phyloP scores from a whole-genome alignment of 2,113 vertebrate genomes.

The Gymnorhina tibicen region DNA sequence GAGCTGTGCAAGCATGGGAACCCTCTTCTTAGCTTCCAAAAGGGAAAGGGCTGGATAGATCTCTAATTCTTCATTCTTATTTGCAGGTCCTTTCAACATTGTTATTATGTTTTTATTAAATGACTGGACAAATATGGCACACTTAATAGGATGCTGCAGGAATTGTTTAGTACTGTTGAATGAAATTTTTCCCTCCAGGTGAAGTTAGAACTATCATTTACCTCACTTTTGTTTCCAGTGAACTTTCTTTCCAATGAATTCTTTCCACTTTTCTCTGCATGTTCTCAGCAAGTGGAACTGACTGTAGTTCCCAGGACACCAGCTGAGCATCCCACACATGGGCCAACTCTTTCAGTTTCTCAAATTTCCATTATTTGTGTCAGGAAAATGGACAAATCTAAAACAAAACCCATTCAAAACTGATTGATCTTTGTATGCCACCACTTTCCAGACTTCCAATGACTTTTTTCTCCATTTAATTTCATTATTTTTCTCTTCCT shows the following conservation, averaged over 20 bases:
- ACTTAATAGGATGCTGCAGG: neutral
- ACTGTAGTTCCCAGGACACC: rapidly evolving
- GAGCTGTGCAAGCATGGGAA: neutral
- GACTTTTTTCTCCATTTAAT: neutral
- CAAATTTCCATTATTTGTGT: neutral
- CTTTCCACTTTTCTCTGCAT: neutral
- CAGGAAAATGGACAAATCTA: neutral
- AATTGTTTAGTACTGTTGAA: neutral
- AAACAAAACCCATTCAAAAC: neutral
- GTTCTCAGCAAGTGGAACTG: neutral
- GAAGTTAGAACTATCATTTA: neutral
- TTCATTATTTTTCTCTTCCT: neutral
- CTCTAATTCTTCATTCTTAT: neutral
- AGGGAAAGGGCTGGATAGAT: neutral
- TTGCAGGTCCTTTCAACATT: neutral
- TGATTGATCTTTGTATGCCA: neutral
- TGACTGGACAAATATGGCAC: neutral
- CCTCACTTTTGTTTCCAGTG: neutral
- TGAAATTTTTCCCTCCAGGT: neutral
- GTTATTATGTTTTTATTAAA: neutral
- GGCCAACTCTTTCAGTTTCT: neutral
- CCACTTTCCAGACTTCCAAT: neutral
- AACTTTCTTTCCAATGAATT: no score
- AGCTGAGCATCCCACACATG: rapidly evolving
- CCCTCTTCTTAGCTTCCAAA: neutral